Evolutionary conservation across 2,888 invertebrate genomes (phyloP).

Genomic region (Elmis aenea): DNA sequence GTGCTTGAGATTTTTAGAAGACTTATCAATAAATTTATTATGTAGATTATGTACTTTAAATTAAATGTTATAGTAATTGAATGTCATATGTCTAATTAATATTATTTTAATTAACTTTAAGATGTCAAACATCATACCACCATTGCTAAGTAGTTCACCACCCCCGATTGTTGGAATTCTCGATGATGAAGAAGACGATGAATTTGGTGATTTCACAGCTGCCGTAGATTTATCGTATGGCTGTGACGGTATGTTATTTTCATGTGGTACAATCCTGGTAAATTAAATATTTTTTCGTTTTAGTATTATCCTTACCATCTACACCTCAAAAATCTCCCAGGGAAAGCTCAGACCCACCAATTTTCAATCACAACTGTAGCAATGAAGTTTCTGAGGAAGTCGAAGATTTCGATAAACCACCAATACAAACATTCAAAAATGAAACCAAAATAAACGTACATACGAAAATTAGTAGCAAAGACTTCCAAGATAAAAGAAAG

Average conservation of each 20-base stretch:
- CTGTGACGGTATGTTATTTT: constrained; percentile 35
- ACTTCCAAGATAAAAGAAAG: constrained; percentile 36
- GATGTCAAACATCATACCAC: constrained; percentile 52
- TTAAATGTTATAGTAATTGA: too few species aligned
- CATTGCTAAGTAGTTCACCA: constrained; percentile 53
- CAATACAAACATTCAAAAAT: too few species aligned
- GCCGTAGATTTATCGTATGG: constrained; percentile 39
- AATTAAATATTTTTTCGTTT: constrained; percentile 11
- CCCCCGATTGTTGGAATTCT: constrained; percentile 50
- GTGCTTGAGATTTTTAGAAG: too few species aligned
- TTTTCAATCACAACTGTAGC: too few species aligned
- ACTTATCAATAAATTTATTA: too few species aligned
- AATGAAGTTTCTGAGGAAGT: constrained; percentile 11
- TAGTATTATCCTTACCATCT: constrained; percentile 28
- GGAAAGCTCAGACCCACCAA: too few species aligned
- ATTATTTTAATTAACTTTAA: constrained; percentile 4
- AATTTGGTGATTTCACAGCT: constrained; percentile 59
- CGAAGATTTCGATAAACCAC: constrained; percentile 8
- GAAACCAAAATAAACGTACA: too few species aligned
- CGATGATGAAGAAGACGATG: constrained; percentile 51
- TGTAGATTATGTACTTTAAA: too few species aligned
- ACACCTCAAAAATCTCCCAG: constrained; percentile 24
- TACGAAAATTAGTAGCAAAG: constrained; percentile 22
- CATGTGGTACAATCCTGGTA: too few species aligned
- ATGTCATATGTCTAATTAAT: too few species aligned